Evolutionary conservation across 2,113 vertebrate genomes (phyloP), one percentile per base, ranked within the genome.

Genomic region (Baryphthengus martii): DNA sequence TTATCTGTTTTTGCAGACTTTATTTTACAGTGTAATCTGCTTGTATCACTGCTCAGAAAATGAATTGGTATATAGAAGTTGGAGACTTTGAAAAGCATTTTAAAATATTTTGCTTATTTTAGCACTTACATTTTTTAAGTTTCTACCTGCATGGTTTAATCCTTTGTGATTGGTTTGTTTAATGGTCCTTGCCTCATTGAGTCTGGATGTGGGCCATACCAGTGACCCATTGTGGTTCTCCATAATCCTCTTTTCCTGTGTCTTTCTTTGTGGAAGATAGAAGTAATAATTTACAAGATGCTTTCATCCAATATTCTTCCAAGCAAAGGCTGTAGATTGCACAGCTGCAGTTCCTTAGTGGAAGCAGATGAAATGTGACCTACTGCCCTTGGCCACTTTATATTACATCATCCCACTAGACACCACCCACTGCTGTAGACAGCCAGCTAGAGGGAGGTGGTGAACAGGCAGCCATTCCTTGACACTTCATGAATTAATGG

Each of bases 401-500:
- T 70, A 71, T 97, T 96, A 94, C 93, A 79, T 96, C 96, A 97
- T 94, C 53, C 28, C 63, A 21, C 68, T 76, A 82, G 84, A 85
- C 84, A 91, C 95, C 93, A 95, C 94, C 89, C 92, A 90, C 80
- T 80, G 70, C 68, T 87, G 35, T 52, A 91, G 80, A 0, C 80
- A 95, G 83, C 33, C 91, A 81, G 94, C 86, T 61, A 2, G 44
- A 61, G 83, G 81, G 94, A 94, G 2, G 0, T 5, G 1, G 77
- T 0, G 0, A 89, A 40, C 80, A 75, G 68, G 53, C 39, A 2
- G 66, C 61, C 77, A 90, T 92, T 89, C 80, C 74, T 56, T 85
- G 94, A 95, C 95, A 91, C 93, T 91, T 93, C 84, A 90, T 95
- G 96, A 96, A 95, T 95, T 93, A 97, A 81, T 3, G 28, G 61